Evolutionary conservation across 2,113 vertebrate species (phyloP).

Genomic region (Aspiorhynchus laticeps): DNA sequence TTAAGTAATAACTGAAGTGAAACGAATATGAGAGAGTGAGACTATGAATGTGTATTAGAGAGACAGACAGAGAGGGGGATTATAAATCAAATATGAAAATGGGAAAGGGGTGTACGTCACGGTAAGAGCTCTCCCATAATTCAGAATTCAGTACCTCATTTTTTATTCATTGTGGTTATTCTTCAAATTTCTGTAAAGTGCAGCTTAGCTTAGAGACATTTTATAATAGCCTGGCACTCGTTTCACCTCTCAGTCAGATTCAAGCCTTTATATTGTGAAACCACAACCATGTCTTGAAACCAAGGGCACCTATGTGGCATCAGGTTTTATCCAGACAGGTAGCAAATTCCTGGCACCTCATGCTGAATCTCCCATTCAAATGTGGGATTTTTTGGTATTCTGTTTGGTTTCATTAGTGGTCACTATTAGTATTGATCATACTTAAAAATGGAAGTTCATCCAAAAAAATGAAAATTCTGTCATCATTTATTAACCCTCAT

Average conservation of each 20-base stretch:
- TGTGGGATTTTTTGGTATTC: not conserved
- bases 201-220: constrained; percentile 36
- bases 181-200: constrained; percentile 46
- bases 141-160: constrained; percentile 29
- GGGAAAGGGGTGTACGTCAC: constrained; percentile 6
- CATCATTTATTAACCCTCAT: not conserved
- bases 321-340: not conserved
- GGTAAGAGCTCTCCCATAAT: not conserved
- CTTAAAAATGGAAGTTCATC: not conserved
- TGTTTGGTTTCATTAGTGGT: not conserved
- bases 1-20: constrained; percentile 25
- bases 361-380: not conserved
- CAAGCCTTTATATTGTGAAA: not conserved
- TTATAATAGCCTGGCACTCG: constrained; percentile 23
- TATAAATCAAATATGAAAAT: constrained; percentile 40
- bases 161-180: constrained; percentile 52
- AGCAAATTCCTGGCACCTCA: not conserved
- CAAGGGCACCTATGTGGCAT: not conserved
- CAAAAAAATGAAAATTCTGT: not conserved
- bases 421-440: not conserved
- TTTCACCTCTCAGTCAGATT: not conserved
- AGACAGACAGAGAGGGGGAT: not conserved
- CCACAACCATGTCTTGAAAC: not conserved
- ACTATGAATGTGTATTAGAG: not conserved
- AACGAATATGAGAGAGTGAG: constrained; percentile 24